phyloP scores from a whole-genome alignment of 2,113 vertebrate species.

The Micromys minutus region DNA sequence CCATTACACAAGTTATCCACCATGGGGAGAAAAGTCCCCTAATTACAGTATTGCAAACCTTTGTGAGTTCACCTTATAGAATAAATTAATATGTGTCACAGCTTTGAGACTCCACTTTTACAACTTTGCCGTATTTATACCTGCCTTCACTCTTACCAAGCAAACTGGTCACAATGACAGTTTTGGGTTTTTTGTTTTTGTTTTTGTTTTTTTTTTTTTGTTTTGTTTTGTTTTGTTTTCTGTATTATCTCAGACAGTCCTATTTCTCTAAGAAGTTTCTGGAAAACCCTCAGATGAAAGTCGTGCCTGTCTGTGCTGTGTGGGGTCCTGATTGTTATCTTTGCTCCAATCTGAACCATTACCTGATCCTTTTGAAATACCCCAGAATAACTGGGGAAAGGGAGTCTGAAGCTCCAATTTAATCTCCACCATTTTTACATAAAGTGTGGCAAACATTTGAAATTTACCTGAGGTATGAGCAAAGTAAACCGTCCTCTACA shows the following conservation, averaged over 20 bases:
- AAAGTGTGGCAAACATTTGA: neutral
- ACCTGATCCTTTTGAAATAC: neutral
- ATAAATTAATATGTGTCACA: accelerated
- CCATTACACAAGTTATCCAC: neutral
- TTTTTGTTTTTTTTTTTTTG: no score
- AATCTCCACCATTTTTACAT: neutral
- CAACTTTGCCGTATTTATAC: neutral
- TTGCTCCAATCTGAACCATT: neutral
- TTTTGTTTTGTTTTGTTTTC: no score
- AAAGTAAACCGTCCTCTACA: neutral
- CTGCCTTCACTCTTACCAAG: neutral
- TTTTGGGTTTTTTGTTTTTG: no score
- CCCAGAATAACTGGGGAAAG: neutral
- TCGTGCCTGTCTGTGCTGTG: neutral
- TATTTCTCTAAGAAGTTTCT: neutral
- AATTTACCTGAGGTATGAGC: neutral
- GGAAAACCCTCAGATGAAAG: neutral
- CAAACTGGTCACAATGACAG: neutral
- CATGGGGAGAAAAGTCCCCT: neutral
- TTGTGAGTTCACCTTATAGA: neutral
- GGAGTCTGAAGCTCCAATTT: neutral
- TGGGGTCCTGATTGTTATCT: neutral
- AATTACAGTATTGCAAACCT: neutral
- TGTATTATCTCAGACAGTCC: neutral
- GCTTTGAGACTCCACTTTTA: neutral